Evolutionary conservation across 2,113 vertebrate species (phyloP).

Genomic region (Xiphophorus couchianus): DNA sequence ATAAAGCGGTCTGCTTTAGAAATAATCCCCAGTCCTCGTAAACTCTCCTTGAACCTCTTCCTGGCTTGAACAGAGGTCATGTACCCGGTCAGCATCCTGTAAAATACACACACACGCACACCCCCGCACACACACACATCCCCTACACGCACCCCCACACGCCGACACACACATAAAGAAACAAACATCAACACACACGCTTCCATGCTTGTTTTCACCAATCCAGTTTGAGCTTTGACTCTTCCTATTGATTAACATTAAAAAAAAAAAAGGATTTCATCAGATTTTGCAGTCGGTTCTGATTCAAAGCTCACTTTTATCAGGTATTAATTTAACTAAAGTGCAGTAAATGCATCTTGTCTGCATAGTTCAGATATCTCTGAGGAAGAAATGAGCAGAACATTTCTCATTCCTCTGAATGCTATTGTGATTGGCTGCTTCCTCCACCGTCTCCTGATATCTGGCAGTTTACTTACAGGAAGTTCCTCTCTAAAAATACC

Average conservation of each 20-base stretch:
- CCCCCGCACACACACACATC: not conserved
- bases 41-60: conserved; percentile 43
- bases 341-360: not conserved
- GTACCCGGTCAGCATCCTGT: conserved; percentile 42
- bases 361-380: not conserved
- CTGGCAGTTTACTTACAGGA: conserved; percentile 2
- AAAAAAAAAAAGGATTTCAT: too few species aligned
- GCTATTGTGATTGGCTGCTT: conserved; percentile 14
- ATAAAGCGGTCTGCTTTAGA: conserved; percentile 4
- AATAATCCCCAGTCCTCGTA: conserved; percentile 30
- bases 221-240: conserved; percentile 20
- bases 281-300: not conserved
- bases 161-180: too few species aligned
- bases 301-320: not conserved
- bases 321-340: not conserved
- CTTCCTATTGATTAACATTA: not conserved
- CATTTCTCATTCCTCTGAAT: conserved; percentile 9
- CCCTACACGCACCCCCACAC: not conserved
- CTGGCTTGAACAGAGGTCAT: conserved; percentile 30
- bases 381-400: conserved; percentile 20
- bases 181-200: not conserved
- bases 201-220: too few species aligned
- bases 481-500: conserved; percentile 9
- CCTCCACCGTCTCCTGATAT: not conserved
- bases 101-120: not conserved